Base-by-base conservation (phyloP, 2,888 invertebrate species). In the Abrostola tripartita region DNA sequence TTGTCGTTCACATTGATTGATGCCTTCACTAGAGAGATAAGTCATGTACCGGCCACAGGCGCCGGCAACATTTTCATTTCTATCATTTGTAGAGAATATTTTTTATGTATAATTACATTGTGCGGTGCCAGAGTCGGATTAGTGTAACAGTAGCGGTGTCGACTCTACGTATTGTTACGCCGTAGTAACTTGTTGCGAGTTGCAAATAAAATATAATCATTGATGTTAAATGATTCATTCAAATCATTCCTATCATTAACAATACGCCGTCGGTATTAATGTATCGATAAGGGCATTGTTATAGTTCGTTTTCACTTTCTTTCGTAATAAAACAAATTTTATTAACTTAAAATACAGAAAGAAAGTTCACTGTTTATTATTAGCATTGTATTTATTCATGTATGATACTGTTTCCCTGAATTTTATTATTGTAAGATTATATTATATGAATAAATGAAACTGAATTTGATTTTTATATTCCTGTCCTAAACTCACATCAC, bases 341-440 rank as follows among this genome's bases (percentile, higher is more conserved):
- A 88, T 86, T 88, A 88, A 87, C 82, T 83, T 87, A 88, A 88
- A 87, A 86, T 87, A 76, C 83, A 78, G 84, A 88, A 86, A 86
- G 85, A 82, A 84, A 86, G 88, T 89, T 90, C 81, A 89, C 90
- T 90, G 90, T 91, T 91, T 91, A 90, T 88, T 89, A 90, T 88
- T 93, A 92, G 91, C 90, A 92, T 91, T 93, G 94, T 94, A 93
- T 94, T 94, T 94, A 94, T 93, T 93, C 91, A 87, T 94, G 94
- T 94, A 94, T 93, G 87, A 94, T 93, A 94, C 90, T 90, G 92
- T 94, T 94, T 93, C 90, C 90, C 92, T 92, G 91, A 94, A 93
- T 90, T 93, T 90, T 92, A 93, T 92, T 90, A 91, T 91, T 90
- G 88, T 94, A 93, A 93, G 93, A 93, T 91, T 92, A 93, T 93